Evolutionary conservation across 2,113 vertebrate species (phyloP).

Genomic region (Dissostichus mawsoni): DNA sequence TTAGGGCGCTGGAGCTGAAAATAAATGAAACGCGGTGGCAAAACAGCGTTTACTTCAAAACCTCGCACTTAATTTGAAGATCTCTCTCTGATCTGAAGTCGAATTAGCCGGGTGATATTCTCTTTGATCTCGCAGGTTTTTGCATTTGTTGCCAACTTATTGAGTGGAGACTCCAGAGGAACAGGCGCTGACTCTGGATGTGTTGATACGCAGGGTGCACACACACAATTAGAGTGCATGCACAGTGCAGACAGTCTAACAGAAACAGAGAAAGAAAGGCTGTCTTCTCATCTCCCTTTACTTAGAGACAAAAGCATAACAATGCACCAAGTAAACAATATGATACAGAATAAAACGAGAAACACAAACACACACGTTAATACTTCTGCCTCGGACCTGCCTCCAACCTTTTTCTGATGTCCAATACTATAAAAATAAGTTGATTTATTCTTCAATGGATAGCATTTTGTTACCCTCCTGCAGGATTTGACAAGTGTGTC

Average conservation of each 20-base stretch:
- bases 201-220: neutral
- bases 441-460: neutral
- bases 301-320: neutral
- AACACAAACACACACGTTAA: neutral
- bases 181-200: conserved; percentile 2
- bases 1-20: conserved; percentile 68
- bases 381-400: neutral
- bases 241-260: neutral
- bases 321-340: neutral
- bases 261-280: neutral
- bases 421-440: neutral
- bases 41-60: conserved; percentile 79
- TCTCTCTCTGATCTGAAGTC: conserved; percentile 71
- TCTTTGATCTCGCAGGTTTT: conserved; percentile 68
- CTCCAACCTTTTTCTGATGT: neutral
- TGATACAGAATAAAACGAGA: too few species aligned
- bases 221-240: conserved; percentile 5
- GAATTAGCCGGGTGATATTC: conserved; percentile 68
- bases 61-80: conserved; percentile 69
- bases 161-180: conserved; percentile 54
- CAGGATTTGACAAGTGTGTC: too few species aligned
- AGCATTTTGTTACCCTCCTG: too few species aligned
- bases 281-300: neutral
- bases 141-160: conserved; percentile 68
- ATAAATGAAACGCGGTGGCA: conserved; percentile 69